These are phyloP conservation scores for Australoheros scitulus DNA, from an alignment of 2,113 vertebrate species.

Conservation along the genomic window DNA sequence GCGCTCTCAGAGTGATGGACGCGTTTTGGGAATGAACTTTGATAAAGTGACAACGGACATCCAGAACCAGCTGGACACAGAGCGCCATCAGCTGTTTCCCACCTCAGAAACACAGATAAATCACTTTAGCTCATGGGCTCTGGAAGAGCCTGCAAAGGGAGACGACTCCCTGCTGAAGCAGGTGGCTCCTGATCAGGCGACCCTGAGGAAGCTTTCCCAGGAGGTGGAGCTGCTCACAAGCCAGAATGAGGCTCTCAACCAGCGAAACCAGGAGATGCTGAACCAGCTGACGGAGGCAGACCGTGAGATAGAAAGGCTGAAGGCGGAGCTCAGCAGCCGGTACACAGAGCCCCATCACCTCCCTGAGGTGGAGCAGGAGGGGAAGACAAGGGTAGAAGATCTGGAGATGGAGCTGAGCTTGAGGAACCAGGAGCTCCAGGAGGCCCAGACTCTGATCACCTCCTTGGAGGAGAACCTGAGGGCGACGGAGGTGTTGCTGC, in stretches of 20 bases:
- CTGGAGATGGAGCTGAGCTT: conserved; percentile 60
- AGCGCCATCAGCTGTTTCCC: neutral
- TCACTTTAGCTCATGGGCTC: neutral
- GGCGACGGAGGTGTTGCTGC: conserved; percentile 55
- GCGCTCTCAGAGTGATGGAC: neutral
- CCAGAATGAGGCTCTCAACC: conserved; percentile 72
- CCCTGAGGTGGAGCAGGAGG: conserved; percentile 55
- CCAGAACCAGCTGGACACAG: conserved; percentile 15
- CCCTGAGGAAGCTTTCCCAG: conserved; percentile 43
- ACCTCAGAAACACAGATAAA: conserved; percentile 12
- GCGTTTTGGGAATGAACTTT: neutral
- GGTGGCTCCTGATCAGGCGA: conserved; percentile 6
- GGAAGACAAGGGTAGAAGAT: neutral
- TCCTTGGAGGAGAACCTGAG: conserved; percentile 60
- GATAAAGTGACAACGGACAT: neutral
- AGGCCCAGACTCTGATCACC: conserved; percentile 54
- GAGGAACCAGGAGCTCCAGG: conserved; percentile 61
- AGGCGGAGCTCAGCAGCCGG: conserved; percentile 56
- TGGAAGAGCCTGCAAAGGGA: conserved; percentile 4
- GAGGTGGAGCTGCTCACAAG: conserved; percentile 62
- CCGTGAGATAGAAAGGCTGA: conserved; percentile 73
- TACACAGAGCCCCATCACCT: conserved; percentile 38
- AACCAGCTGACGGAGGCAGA: conserved; percentile 79
- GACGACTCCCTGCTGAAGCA: neutral
- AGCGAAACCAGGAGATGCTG: conserved; percentile 77